phyloP scores from a whole-genome alignment of 2,888 invertebrate genomes.

The Campoplex capitator region DNA sequence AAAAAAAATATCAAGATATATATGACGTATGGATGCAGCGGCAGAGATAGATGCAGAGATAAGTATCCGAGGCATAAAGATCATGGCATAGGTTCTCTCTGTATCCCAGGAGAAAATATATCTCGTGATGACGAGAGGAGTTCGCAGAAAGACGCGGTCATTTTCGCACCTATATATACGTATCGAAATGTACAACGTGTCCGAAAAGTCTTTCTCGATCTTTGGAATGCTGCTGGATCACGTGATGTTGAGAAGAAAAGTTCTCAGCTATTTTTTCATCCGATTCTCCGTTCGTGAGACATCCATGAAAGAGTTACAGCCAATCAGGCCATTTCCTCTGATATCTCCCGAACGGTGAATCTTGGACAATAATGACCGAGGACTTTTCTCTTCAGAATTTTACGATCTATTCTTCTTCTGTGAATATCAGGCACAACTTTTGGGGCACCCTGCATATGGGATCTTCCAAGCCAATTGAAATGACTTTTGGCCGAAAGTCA shows the following conservation, averaged over 20 bases:
- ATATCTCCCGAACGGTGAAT: background rate
- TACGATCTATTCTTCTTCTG: background rate
- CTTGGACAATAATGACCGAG: background rate
- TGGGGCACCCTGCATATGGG: background rate
- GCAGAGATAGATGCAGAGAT: slow-evolving; percentile 38
- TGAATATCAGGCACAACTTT: background rate
- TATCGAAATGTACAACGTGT: slow-evolving; percentile 11
- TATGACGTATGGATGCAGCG: slow-evolving; percentile 6
- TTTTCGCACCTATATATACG: slow-evolving; percentile 56
- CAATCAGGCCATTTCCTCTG: background rate
- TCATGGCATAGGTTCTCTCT: slow-evolving; percentile 17
- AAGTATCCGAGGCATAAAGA: slow-evolving; percentile 38
- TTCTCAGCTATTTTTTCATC: background rate
- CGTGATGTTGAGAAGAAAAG: background rate
- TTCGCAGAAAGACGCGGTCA: slow-evolving; percentile 77
- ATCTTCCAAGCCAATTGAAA: background rate
- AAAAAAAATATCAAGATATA: slow-evolving; percentile 21
- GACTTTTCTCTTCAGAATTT: background rate
- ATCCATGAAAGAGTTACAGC: background rate
- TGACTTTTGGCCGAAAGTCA: slow-evolving; percentile 48
- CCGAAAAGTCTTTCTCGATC: background rate
- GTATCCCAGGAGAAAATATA: slow-evolving; percentile 70
- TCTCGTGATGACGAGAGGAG: slow-evolving; percentile 73
- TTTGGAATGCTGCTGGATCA: background rate
- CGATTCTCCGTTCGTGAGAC: background rate